Conservation (phyloP, 2,888 invertebrate species). For the Netelia fuscicornis region DNA sequence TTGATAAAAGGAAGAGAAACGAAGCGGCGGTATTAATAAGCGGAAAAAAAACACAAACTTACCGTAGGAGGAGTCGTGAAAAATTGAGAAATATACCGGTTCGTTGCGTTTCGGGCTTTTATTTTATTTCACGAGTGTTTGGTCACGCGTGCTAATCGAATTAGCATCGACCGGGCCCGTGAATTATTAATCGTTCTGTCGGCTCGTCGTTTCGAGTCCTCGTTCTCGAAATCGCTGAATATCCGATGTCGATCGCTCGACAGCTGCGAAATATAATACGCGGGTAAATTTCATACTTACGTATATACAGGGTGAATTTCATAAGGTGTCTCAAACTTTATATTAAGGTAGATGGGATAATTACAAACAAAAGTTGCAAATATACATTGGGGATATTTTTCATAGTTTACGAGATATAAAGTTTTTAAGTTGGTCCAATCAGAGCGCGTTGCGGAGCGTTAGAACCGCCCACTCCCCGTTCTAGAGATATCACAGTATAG, state of each 20-base stretch:
- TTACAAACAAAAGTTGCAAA: too few relatives aligned
- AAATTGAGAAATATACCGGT: constrained; percentile 5
- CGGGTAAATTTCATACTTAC: constrained; percentile 2
- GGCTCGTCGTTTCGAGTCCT: constrained; percentile 25
- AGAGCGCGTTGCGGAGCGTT: too few relatives aligned
- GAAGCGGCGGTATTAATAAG: neutral
- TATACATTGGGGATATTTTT: too few relatives aligned
- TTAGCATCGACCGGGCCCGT: constrained; percentile 18
- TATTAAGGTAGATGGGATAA: too few relatives aligned
- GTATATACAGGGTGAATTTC: too few relatives aligned
- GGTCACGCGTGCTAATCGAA: constrained; percentile 23
- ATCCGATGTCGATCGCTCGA: constrained; percentile 4
- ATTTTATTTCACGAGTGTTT: neutral
- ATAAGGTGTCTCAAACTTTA: too few relatives aligned
- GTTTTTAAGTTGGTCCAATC: too few relatives aligned
- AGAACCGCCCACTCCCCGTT: too few relatives aligned
- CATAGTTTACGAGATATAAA: too few relatives aligned
- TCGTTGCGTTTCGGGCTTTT: neutral
- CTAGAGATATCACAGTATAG: too few relatives aligned
- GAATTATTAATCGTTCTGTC: constrained; percentile 33
- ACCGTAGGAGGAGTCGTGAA: constrained; percentile 1
- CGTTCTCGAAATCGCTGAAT: constrained; percentile 39
- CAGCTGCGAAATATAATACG: constrained; percentile 30
- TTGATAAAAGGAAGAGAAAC: neutral
- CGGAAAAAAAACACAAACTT: neutral